Percentiles rank a stretch among this genome's conserved stretches.
Evolutionary conservation across 2,113 vertebrate species (phyloP).

Genomic region (Ammodytes marinus): DNA sequence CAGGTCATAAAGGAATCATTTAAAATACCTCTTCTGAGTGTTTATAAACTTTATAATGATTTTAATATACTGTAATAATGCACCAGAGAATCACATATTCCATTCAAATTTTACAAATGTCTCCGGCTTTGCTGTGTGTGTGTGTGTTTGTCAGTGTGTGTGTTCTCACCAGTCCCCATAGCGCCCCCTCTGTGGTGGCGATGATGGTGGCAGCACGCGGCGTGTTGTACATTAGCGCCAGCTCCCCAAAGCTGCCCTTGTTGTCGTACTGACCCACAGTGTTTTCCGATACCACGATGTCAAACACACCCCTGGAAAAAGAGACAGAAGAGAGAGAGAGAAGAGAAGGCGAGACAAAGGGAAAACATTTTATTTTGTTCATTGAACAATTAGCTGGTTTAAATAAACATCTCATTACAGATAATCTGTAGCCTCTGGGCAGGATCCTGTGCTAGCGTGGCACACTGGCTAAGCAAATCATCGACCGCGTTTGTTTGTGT

Average conservation of each 20-base stretch:
- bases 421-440: conserved; percentile 16
- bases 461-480: background rate
- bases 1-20: background rate
- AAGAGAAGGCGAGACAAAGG: conserved; percentile 34
- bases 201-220: conserved; percentile 96
- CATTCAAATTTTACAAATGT: background rate
- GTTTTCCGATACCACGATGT: conserved; percentile 91
- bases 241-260: conserved; percentile 97
- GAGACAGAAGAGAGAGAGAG: background rate
- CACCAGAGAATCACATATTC: background rate
- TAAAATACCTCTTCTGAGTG: background rate
- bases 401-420: conserved; percentile 30
- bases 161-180: conserved; percentile 95
- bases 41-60: background rate
- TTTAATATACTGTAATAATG: background rate
- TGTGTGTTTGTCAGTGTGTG: background rate
- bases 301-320: conserved; percentile 91
- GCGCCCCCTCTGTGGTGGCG: conserved; percentile 93
- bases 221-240: conserved; percentile 99
- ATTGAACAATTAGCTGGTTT: conserved; percentile 31
- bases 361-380: conserved; percentile 7
- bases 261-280: conserved; percentile 96
- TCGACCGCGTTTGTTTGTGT: conserved; percentile 3
- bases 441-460: background rate
- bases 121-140: background rate